Conservation (phyloP, 2,113 vertebrate species). For the Podiceps cristatus region DNA sequence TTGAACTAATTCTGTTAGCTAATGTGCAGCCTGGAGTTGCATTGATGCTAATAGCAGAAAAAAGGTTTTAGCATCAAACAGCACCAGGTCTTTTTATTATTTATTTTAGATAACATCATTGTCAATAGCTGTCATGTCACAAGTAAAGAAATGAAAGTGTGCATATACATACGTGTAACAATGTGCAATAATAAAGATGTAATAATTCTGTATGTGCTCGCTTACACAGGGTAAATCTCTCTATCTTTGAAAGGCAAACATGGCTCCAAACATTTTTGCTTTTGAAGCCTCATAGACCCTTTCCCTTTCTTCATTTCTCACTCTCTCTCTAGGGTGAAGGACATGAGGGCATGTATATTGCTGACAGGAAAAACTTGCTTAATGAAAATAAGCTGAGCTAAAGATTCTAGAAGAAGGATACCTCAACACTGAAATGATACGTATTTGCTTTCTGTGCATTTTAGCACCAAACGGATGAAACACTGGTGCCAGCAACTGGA, state of each 20-base stretch:
- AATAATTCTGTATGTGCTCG: background rate
- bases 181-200: background rate
- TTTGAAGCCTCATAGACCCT: background rate
- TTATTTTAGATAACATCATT: constrained; percentile 4
- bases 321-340: background rate
- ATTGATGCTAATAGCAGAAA: background rate
- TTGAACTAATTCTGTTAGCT: background rate
- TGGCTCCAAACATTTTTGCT: background rate
- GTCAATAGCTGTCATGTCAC: background rate
- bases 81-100: background rate
- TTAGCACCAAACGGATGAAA: constrained; percentile 62
- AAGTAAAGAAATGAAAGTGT: background rate
- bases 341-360: background rate
- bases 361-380: constrained; percentile 24
- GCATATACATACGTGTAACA: background rate
- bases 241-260: background rate
- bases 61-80: background rate
- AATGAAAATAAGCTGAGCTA: constrained; percentile 48
- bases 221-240: background rate
- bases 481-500: constrained; percentile 64
- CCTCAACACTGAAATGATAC: background rate
- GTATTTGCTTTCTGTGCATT: constrained; percentile 60
- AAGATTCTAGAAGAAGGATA: constrained; percentile 32
- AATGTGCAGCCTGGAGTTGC: background rate
- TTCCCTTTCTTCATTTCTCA: constrained; percentile 26